Conservation (phyloP, 2,888 invertebrate species). For the Cheilosia pagana region DNA sequence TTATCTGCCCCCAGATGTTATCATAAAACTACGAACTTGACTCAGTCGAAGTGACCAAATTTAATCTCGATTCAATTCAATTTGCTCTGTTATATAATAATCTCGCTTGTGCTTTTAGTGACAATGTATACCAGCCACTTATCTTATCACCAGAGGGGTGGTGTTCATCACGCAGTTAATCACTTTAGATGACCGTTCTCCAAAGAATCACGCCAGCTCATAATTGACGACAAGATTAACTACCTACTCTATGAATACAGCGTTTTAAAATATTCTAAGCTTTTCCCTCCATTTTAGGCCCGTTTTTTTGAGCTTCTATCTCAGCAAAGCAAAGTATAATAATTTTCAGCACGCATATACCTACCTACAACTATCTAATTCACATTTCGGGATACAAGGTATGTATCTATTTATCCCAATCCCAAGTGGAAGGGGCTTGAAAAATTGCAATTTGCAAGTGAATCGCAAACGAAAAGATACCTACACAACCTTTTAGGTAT, state of each 20-base stretch:
- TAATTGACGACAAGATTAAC: constrained; percentile 16
- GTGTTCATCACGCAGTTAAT: constrained; percentile 11
- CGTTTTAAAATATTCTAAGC: background rate
- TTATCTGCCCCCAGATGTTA: constrained; percentile 15
- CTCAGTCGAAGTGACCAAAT: background rate
- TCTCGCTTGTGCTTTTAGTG: constrained; percentile 1
- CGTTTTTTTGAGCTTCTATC: too few relatives aligned
- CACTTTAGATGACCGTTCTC: constrained; percentile 11
- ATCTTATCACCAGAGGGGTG: constrained; percentile 45
- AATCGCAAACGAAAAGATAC: too few relatives aligned
- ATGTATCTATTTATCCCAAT: too few relatives aligned
- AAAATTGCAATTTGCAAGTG: too few relatives aligned
- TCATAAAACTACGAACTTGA: constrained; percentile 11
- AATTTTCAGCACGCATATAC: too few relatives aligned
- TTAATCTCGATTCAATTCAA: constrained; percentile 10
- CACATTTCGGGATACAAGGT: too few relatives aligned
- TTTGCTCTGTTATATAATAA: constrained; percentile 30
- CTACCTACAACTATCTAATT: too few relatives aligned
- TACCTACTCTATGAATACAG: background rate
- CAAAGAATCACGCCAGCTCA: constrained; percentile 47
- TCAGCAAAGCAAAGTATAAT: too few relatives aligned
- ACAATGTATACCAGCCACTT: constrained; percentile 7
- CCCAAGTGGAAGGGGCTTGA: too few relatives aligned
- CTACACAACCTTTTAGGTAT: too few relatives aligned
- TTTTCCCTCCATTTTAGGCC: too few relatives aligned